Conservation (phyloP, 2,797 vertebrate genomes). For the Pitangus sulphuratus region DNA sequence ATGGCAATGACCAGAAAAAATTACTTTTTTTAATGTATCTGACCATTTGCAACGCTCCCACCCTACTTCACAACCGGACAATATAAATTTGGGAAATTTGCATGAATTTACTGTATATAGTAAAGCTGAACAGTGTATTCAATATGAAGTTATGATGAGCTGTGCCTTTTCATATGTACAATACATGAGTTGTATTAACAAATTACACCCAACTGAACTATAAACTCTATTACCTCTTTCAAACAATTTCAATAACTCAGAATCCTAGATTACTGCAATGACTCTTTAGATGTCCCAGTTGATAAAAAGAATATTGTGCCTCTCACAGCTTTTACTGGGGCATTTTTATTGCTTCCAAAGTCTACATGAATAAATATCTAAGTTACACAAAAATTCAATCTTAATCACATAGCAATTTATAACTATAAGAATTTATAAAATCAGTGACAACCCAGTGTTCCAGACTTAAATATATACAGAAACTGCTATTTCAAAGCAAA, state of each 20-base stretch:
- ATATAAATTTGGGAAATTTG: neutral
- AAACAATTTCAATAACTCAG: neutral
- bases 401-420: neutral
- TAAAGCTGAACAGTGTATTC: neutral
- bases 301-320: neutral
- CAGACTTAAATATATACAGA: neutral
- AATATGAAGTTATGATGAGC: neutral
- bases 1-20: neutral
- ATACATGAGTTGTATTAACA: neutral
- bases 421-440: neutral
- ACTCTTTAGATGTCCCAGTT: neutral
- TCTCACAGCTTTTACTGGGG: neutral
- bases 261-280: neutral
- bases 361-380: neutral
- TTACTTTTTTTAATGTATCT: neutral
- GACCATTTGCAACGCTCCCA: neutral
- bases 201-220: neutral
- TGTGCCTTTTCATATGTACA: neutral
- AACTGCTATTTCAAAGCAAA: neutral
- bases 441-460: neutral
- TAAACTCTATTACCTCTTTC: neutral
- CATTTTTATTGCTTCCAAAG: neutral
- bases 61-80: neutral
- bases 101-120: neutral
- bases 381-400: neutral